phyloP scores from a whole-genome alignment of 1,140 invertebrate species.

The Brachionus plicatilis region DNA sequence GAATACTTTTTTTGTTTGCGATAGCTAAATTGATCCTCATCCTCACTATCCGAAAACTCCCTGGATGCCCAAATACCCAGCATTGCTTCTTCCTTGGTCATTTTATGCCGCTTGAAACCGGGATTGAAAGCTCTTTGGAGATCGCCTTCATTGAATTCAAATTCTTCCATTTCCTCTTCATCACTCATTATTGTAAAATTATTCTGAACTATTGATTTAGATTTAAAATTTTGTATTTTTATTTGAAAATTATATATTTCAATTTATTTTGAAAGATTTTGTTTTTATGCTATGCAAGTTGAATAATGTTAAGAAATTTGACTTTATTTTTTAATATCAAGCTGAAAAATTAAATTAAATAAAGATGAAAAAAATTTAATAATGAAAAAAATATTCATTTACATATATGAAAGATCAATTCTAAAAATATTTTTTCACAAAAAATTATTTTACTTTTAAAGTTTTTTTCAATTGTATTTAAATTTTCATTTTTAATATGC shows the following conservation, averaged over 20 bases:
- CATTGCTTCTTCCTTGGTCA: slow-evolving; percentile 40
- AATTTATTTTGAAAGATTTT: not conserved
- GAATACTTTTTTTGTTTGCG: not conserved
- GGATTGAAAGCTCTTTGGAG: not conserved
- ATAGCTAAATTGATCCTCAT: slow-evolving; percentile 26
- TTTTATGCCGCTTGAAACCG: not conserved
- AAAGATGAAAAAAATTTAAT: too few relatives aligned
- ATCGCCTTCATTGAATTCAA: slow-evolving; percentile 23
- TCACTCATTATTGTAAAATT: slow-evolving; percentile 31
- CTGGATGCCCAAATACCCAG: slow-evolving; percentile 15
- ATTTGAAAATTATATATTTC: not conserved
- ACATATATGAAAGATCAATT: too few relatives aligned
- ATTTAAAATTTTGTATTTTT: not conserved
- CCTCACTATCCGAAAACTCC: not conserved
- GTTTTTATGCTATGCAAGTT: not conserved
- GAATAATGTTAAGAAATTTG: too few relatives aligned
- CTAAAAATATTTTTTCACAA: too few relatives aligned
- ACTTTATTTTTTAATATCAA: too few relatives aligned
- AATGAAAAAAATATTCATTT: too few relatives aligned
- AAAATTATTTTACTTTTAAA: too few relatives aligned
- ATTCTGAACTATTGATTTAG: not conserved
- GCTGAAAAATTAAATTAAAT: too few relatives aligned
- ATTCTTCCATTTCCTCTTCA: slow-evolving; percentile 37
- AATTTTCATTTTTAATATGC: too few relatives aligned
- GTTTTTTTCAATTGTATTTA: too few relatives aligned